Evolutionary conservation across 2,797 vertebrate species (phyloP), one percentile per base, ranked within the genome.

Genomic region (Enteromius fasciolatus): DNA sequence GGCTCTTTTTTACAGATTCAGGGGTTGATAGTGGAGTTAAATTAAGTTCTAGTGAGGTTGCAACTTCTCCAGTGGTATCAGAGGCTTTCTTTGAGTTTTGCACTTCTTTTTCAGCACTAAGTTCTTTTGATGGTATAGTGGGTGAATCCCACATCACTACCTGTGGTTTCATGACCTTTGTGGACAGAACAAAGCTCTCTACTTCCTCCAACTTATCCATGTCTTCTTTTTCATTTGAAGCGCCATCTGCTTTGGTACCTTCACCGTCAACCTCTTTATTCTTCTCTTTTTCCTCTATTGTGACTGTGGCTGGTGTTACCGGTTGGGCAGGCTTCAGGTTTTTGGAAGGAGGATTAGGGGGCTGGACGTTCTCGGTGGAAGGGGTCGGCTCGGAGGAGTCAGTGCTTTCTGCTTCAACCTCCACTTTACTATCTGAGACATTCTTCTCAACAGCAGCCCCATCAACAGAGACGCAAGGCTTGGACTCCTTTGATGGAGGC

Each of bases 301-400:
- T 78, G 33, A 59, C 6, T 31, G 52, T 5, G 33, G 23, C 61
- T 50, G 87, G 67, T 4, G 36, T 74, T 41, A 36, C 5, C 9
- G 33, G 4, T 69, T 59, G 46, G 8, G 67, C 78, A 36, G 93
- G 92, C 84, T 95, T 95, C 63, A 87, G 91, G 10, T 92, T 86
- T 89, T 93, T 95, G 75, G 91, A 91, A 41, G 95, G 95, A 77
- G 92, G 94, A 59, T 89, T 61, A 0, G 92, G 95, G 82, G 92
- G 90, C 41, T 88, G 87, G 7, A 87, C 1, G 2, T 70, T 88
- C 28, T 85, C 89, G 12, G 59, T 88, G 31, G 86, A 61, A 6
- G 91, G 89, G 2, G 84, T 61, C 31, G 83, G 36, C 41, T 91
- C 88, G 28, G 52, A 28, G 12, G 46, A 66, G 54, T 87, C 80